Evolutionary conservation across 37 sponge, comb jelly and placozoan genomes (phyloP), one percentile per base, ranked within the genome.

Genomic region (Halisarca cf. caerulea): DNA sequence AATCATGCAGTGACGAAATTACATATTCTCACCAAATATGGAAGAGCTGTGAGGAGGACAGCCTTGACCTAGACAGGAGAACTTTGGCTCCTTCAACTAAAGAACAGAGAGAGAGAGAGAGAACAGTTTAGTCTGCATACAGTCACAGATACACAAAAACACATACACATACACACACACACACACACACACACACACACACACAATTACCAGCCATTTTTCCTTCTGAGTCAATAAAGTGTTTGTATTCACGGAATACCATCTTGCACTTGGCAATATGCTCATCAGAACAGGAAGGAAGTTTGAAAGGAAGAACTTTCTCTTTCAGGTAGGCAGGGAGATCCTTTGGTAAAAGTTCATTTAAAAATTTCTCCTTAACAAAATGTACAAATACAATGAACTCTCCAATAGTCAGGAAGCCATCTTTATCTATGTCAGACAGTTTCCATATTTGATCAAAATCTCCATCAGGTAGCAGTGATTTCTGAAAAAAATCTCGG

Each of bases 181-280:
- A n/a, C 51, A 47, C 11, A n/a, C n/a, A 47, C 9, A 14, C 6
- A 47, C 51, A 47, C 9, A 6, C 11, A 47, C 9, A 47, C 11
- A 47, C 9, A 6, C 6, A 62, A 6, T 62, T 8, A 74, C 77
- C 77, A 36, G 21, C 24, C 77, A 74, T 15, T 44, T 24, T 74
- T 3, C 42, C 45, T 2, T 74, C 42, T 9, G n/a, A n/a, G 42
- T 74, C 42, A 11, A 74, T 21, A 74, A 44, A 37, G n/a, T 74
- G 77, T 7, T 40, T 74, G 77, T 74, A 24, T n/a, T 74, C 77
- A 1, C 32, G 2, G 41, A 74, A 39, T 1, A 37, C 77, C 45
- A 74, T 23, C 42, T 74, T 74, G 77, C 77, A 74, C 45, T 74
- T 74, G 11, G 77, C 77, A 74, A 74, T 74, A 44, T 74, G 77